phyloP scores from a whole-genome alignment of 2,797 vertebrate species.

The Arnoldichthys spilopterus region DNA sequence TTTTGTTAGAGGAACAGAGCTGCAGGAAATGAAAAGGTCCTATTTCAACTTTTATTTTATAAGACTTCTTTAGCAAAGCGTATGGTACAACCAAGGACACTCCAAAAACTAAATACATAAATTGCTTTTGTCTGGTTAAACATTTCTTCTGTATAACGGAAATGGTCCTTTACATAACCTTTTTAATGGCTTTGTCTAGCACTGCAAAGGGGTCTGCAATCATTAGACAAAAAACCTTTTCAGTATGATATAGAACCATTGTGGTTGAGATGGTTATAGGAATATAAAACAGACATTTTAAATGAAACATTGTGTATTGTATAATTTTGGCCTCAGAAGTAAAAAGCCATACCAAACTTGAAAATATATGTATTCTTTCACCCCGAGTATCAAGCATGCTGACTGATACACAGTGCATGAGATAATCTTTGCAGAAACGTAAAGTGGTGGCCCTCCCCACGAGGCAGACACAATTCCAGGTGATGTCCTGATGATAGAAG shows the following conservation, averaged over 20 bases:
- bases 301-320: background rate
- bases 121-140: background rate
- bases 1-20: background rate
- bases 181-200: too few relatives aligned
- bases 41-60: background rate
- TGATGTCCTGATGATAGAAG: conserved; percentile 72
- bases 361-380: background rate
- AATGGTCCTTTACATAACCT: too few relatives aligned
- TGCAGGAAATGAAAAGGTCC: background rate
- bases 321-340: background rate
- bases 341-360: background rate
- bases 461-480: conserved; percentile 69
- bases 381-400: background rate
- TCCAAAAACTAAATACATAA: background rate
- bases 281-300: too few relatives aligned
- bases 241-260: background rate
- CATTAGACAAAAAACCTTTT: too few relatives aligned
- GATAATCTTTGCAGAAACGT: conserved; percentile 45
- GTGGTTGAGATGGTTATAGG: too few relatives aligned
- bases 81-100: background rate
- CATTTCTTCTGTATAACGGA: too few relatives aligned
- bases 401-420: conserved; percentile 25
- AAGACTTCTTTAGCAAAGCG: background rate
- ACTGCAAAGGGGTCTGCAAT: too few relatives aligned
- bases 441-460: conserved; percentile 39